Base-by-base conservation (phyloP, 35 echinoderm and acorn worm species). In the Nesometra sesokonis region DNA sequence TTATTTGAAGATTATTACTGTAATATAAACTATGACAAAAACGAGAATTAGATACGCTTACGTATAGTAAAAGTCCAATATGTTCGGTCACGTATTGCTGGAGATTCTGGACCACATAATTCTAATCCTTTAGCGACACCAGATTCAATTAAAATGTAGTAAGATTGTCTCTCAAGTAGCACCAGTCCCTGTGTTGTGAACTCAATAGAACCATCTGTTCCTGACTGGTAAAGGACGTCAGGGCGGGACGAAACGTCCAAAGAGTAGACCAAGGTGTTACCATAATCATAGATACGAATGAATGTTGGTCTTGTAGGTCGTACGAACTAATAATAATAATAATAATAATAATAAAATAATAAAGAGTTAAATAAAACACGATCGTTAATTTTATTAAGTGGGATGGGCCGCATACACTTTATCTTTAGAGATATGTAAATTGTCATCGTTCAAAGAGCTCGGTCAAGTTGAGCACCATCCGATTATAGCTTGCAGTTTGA, bases 121-220 rank as follows among this genome's bases (percentile, higher is more conserved):
- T 36, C 36, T 34, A 78, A 40, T 9, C 78, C 80, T 29, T 36
- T 88, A 31, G 86, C 86, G 0, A 81, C 86, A 32, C 86, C 86
- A 31, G 78, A 81, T 27, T 82, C 78, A 77, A 88, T 88, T 36
- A 88, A 37, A 82, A 88, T 47, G 37, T 88, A 88, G 32, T 88
- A 88, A 36, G n/a, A 34, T 38, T 33, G 79, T 78, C 32, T 67
- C n/a, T 81, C 40, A 11, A 31, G 36, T 13, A 88, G 39, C 19
- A 80, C 32, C 0, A 46, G 34, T 9, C 11, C 30, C 0, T 77
- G 31, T 5, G 47, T 37, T 30, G 78, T 46, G 35, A 88, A 32
- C 5, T 17, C 11, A 32, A 88, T 36, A 32, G 86, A 80, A 33
- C 80, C 40, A 33, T 88, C 78, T 37, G 27, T 37, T 1, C 21